phyloP scores from a whole-genome alignment of 2,113 vertebrate genomes.

The Ciconia boyciana region DNA sequence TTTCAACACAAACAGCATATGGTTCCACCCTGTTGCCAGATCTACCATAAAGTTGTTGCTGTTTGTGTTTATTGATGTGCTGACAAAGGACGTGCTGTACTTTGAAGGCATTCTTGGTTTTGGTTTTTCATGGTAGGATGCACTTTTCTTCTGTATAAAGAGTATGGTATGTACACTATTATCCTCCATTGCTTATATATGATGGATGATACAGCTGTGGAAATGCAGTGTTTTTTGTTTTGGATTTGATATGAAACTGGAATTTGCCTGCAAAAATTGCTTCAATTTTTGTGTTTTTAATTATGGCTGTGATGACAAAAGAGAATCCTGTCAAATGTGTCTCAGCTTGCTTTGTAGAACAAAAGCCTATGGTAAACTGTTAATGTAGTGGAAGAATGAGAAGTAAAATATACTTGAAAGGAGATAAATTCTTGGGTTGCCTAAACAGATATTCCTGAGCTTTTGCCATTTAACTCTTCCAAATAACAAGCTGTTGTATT shows the following conservation, averaged over 20 bases:
- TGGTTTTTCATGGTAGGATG: neutral
- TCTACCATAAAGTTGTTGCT: neutral
- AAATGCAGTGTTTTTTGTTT: neutral
- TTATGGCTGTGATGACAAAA: neutral
- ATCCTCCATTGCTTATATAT: neutral
- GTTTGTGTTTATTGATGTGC: neutral
- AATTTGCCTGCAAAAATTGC: neutral
- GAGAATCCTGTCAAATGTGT: neutral
- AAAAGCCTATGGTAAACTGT: neutral
- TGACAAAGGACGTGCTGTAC: neutral
- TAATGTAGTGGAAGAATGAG: neutral
- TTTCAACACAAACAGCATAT: neutral
- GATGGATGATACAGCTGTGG: neutral
- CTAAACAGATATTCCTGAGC: neutral
- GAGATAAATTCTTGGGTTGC: neutral
- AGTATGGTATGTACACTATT: neutral
- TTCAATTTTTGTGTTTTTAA: neutral
- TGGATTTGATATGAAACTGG: neutral
- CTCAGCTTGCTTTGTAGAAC: neutral
- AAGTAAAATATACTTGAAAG: neutral
- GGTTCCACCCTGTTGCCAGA: neutral
- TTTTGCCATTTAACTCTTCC: neutral
- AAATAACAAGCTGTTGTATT: neutral
- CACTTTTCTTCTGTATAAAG: neutral
- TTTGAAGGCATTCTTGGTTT: neutral